Evolutionary conservation across 2,797 vertebrate genomes (phyloP), one percentile per base, ranked within the genome.

Genomic region (Halcyon leucocephala): DNA sequence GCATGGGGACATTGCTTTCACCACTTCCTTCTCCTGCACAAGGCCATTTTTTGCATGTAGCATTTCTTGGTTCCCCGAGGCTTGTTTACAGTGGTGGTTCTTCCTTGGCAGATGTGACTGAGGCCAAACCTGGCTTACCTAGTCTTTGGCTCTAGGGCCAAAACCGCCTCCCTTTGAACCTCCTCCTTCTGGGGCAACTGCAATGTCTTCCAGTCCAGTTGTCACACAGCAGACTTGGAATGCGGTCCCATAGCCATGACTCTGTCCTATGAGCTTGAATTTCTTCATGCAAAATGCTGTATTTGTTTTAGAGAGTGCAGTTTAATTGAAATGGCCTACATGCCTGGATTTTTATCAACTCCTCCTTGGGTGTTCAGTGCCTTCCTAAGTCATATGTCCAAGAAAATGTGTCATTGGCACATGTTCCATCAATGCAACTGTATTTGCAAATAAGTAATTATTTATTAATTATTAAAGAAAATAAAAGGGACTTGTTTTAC

Each of bases 401-500:
- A 69, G 33, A 92, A 82, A 66, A 74, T 55, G 10, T 82, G 77
- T 69, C 61, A 82, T 57, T 4, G 0, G 51, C 52, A 60, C 0
- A 29, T 52, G n/a, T 76, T 93, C 51, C 60, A 93, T 61, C 9
- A 8, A 52, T 87, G 49, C 57, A 91, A 82, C 49, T 92, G 61
- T 82, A 90, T 85, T 85, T 93, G 39, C 24, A 5, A 95, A 81
- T 26, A 89, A 74, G 28, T 78, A 83, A 76, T 94, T 94, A 92
- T 94, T 91, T 91, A 95, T 94, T 94, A 70, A 93, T 65, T 74
- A 80, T 82, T 73, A 81, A 95, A 83, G 15, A 72, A 77, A 97
- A 97, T 90, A 81, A 97, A 97, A 41, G 17, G 42, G 25, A 77
- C 12, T 96, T 86, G 17, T 85, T 96, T 96, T 91, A 83, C 74